Percentiles rank a stretch among this genome's conserved stretches.
phyloP scores from a whole-genome alignment of 92 coral and sea anemone genomes.

The Meandrina meandrites region DNA sequence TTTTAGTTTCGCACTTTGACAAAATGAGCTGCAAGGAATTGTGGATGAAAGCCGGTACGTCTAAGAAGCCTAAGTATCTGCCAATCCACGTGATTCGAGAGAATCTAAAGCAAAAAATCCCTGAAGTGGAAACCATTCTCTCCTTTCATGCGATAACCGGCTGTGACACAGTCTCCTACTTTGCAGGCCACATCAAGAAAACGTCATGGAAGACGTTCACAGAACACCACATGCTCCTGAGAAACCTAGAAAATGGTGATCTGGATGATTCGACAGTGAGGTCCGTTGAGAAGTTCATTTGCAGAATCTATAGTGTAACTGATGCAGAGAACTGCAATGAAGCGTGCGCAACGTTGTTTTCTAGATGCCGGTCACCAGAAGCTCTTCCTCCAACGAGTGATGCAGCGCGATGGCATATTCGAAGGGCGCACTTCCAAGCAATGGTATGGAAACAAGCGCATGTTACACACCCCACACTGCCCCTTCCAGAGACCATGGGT shows the following conservation, averaged over 20 bases:
- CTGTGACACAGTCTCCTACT: constrained; percentile 51
- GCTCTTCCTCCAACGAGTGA: constrained; percentile 52
- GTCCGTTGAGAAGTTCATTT: constrained; percentile 46
- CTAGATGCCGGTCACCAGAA: constrained; percentile 39
- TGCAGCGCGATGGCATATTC: no score
- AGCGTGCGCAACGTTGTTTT: constrained; percentile 52
- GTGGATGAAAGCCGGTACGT: not conserved
- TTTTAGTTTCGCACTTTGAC: constrained; percentile 3
- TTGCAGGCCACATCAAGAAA: constrained; percentile 8
- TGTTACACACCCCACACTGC: constrained; percentile 45
- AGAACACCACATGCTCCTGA: constrained; percentile 40
- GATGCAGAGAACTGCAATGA: constrained; percentile 31
- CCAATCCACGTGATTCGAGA: not conserved
- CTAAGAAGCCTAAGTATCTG: constrained; percentile 10
- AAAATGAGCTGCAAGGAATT: not conserved
- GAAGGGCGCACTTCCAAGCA: no score
- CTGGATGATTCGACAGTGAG: constrained; percentile 22
- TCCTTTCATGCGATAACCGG: constrained; percentile 49
- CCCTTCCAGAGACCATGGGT: constrained; percentile 44
- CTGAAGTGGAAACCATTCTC: not conserved
- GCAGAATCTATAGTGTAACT: constrained; percentile 30
- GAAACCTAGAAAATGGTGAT: constrained; percentile 41
- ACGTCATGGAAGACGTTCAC: constrained; percentile 51
- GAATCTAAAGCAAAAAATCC: not conserved
- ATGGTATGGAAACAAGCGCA: constrained; percentile 55